Base-by-base conservation (phyloP, 2,888 invertebrate genomes). In the Tanytarsus gracilentus region DNA sequence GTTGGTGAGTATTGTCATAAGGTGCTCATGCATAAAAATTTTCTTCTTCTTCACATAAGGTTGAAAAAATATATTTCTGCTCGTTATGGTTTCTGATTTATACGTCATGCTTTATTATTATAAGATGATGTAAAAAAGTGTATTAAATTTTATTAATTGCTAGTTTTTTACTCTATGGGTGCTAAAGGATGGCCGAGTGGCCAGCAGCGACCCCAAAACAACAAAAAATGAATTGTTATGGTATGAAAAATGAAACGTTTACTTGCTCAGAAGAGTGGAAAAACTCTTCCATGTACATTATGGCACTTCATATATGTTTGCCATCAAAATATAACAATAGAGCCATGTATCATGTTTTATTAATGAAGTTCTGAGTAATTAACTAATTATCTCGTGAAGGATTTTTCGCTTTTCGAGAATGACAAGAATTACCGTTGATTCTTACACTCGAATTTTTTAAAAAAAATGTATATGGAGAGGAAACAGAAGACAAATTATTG, bases 1-100 rank as follows among this genome's bases (percentile, higher is more conserved):
- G n/a, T n/a, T n/a, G n/a, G n/a, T n/a, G n/a, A n/a, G n/a, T n/a
- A n/a, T 58, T 58, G 58, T 58, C 58, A 26, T 58, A 21, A 58
- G 58, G 58, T 30, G 58, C 48, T 48, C 58, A 58, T 30, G 58
- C 58, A 48, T 27, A 58, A 58, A 58, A n/a, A n/a, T n/a, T n/a
- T n/a, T n/a, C n/a, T n/a, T n/a, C n/a, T n/a, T n/a, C n/a, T n/a
- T n/a, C n/a, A n/a, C n/a, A n/a, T n/a, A n/a, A n/a, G n/a, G 44
- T 44, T 44, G 44, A 44, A 44, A 23, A 44, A 23, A 18, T 44
- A 44, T 44, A 44, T 44, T 44, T 44, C 44, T 44, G 58, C 48
- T 58, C 58, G 58, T 30, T 48, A 58, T 58, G 58, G 58, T 58
- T 58, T 58, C 58, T 58, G 58, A 58, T 48, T 58, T 48, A 58